phyloP scores from a whole-genome alignment of 2,888 invertebrate genomes.

The Drosophila affinis region DNA sequence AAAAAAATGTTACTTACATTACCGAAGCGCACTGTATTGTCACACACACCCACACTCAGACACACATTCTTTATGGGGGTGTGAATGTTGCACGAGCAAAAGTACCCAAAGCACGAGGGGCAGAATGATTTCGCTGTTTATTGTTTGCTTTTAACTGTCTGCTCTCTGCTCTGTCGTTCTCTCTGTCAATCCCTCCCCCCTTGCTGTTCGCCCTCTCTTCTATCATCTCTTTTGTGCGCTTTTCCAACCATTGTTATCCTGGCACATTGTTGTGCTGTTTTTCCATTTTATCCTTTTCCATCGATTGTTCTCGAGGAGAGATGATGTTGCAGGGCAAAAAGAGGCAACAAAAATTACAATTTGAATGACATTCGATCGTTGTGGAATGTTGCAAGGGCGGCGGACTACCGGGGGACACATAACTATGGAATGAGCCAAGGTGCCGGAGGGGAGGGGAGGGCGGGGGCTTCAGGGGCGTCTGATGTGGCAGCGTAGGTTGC shows the following conservation, averaged over 20 bases:
- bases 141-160: constrained; percentile 52
- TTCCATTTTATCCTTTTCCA: constrained; percentile 54
- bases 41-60: neutral
- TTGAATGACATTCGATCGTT: constrained; percentile 62
- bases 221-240: constrained; percentile 19
- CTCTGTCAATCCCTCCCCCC: constrained; percentile 3
- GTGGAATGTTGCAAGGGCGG: neutral
- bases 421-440: neutral
- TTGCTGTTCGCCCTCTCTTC: neutral
- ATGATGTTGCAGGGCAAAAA: neutral
- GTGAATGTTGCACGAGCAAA: neutral
- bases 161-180: constrained; percentile 26
- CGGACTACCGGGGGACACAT: neutral
- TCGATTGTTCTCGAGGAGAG: constrained; percentile 50
- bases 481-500: neutral
- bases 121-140: constrained; percentile 45
- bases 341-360: constrained; percentile 57
- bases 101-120: constrained; percentile 9
- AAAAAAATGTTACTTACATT: too few species aligned
- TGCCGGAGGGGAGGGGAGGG: neutral
- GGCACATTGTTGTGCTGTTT: constrained; percentile 50
- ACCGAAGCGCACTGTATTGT: neutral
- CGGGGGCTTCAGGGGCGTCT: neutral
- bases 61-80: too few species aligned
- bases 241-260: constrained; percentile 39